Evolutionary conservation across 35 echinoderm and acorn worm genomes (phyloP).

Genomic region (Holothuria glaberrima): DNA sequence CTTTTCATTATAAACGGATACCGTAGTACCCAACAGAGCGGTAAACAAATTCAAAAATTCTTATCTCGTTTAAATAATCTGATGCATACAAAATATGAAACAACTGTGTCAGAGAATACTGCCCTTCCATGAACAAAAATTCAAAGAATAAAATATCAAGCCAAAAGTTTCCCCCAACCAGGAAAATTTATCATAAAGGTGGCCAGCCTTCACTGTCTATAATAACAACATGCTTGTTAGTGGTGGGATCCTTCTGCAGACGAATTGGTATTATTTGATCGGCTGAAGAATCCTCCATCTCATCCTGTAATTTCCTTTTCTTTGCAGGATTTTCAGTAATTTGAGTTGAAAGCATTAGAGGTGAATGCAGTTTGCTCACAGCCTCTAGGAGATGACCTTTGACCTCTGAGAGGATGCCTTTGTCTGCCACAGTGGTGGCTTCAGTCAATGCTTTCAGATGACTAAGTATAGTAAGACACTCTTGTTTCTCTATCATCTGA

Average conservation of each 20-base stretch:
- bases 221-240: neutral
- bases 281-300: neutral
- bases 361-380: slow-evolving; percentile 30
- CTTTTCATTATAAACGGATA: no score
- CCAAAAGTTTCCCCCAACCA: no score
- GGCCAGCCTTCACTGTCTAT: no score
- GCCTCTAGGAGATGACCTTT: slow-evolving; percentile 55
- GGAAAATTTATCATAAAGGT: no score
- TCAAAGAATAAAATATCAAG: no score
- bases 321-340: neutral
- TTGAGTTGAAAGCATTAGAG: neutral
- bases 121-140: no score
- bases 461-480: slow-evolving; percentile 17
- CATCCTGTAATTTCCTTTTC: slow-evolving; percentile 26
- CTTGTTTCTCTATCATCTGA: neutral
- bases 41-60: no score
- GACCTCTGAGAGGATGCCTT: slow-evolving; percentile 34
- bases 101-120: no score
- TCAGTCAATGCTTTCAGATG: slow-evolving; percentile 48
- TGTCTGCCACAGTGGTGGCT: slow-evolving; percentile 5
- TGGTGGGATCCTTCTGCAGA: slow-evolving; percentile 37
- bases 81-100: no score
- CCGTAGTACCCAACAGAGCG: no score
- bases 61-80: no score
- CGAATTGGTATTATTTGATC: slow-evolving; percentile 34